Evolutionary conservation across 2,888 invertebrate species (phyloP).

Genomic region (Caenorhabditis uteleia): DNA sequence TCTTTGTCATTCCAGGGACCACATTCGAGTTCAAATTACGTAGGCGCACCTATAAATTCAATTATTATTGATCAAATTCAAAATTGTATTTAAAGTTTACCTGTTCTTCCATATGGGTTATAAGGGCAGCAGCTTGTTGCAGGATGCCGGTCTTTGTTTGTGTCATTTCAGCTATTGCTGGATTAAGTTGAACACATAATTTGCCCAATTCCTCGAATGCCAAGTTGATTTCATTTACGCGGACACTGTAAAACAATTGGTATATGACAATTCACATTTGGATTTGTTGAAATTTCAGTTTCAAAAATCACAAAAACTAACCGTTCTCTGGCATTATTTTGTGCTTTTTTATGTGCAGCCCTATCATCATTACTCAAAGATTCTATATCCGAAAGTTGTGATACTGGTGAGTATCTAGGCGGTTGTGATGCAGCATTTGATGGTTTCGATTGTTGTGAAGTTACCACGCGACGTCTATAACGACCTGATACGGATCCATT

Average conservation of each 20-base stretch:
- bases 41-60: conserved; percentile 76
- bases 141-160: conserved; percentile 97
- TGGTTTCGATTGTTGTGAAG: not conserved
- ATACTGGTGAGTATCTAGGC: conserved; percentile 30
- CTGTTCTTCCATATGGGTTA: conserved; percentile 96
- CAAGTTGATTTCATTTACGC: conserved; percentile 97
- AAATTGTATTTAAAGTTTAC: conserved; percentile 74
- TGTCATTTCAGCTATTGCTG: conserved; percentile 80
- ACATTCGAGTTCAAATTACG: conserved; percentile 87
- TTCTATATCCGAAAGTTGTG: conserved; percentile 58
- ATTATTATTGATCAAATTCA: not conserved
- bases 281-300: too few species aligned
- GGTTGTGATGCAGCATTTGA: conserved; percentile 3
- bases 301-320: conserved; percentile 69
- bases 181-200: conserved; percentile 92
- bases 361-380: conserved; percentile 80
- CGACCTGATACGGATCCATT: conserved; percentile 5
- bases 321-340: conserved; percentile 98
- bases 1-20: conserved; percentile 38
- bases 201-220: conserved; percentile 95
- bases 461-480: not conserved
- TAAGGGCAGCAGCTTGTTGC: conserved; percentile 98
- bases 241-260: conserved; percentile 78
- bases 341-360: conserved; percentile 93
- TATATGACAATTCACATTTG: too few species aligned